Evolutionary conservation across 2,888 invertebrate genomes (phyloP), one percentile per base, ranked within the genome.

Genomic region (Himalopsyche kuldschensis): DNA sequence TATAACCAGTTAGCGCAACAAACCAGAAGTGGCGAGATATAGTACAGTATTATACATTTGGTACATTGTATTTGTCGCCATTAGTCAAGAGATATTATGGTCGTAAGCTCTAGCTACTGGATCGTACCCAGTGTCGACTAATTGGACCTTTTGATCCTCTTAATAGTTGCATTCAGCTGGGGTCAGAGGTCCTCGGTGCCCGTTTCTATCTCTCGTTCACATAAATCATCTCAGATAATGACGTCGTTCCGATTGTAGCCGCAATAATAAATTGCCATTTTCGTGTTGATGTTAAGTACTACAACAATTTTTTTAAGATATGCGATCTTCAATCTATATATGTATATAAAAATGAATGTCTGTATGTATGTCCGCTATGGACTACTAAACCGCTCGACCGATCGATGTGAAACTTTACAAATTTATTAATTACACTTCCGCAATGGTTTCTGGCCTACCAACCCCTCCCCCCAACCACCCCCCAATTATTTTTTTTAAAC

Each of bases 91-190:
- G 82, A 78, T 82, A 82, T 82, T 78, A 47, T 32, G 75, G 63
- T 78, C 27, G 30, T 82, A 82, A 82, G 82, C 82, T 63, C 75
- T 35, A 27, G 76, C 48, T 30, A 32, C 46, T 55, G 55, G 24
- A 55, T 55, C 55, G 55, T 24, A 55, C 55, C 55, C 55, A 55
- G 55, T 30, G 79, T 41, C 82, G 82, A 79, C 82, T 79, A 82
- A 82, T 82, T 82, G 82, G 82, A 46, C 69, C 35, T 63, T 63
- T 75, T 82, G 82, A 82, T 82, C 82, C 82, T 82, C 78, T 82
- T 82, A 82, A 78, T 75, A 82, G 69, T 63, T 69, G 31, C 31
- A 32, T 15, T 69, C 82, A 82, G 78, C 82, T 82, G 82, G 82
- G 82, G 75, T 79, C 63, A 41, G 79, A 27, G 55, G 79, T 27